These are phyloP conservation scores for Pelosia muscerda DNA, from an alignment of 2,888 invertebrate species.

Conservation along the genomic window DNA sequence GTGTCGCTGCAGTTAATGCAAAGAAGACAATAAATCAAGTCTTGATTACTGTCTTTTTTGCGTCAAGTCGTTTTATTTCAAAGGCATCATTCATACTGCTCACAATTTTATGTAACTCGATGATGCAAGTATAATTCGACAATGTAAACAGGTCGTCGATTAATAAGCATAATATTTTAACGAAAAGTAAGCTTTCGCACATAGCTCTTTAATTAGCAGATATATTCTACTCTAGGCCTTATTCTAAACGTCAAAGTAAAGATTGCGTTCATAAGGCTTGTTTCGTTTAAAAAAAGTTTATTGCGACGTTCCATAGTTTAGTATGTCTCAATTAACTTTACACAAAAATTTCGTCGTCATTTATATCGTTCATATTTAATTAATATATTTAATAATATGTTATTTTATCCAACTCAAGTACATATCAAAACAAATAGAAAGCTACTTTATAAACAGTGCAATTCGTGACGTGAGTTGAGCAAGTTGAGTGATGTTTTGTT, in stretches of 20 bases:
- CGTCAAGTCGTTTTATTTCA: too few species aligned
- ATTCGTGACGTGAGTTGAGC: not conserved
- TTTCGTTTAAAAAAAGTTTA: too few species aligned
- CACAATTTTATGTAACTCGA: too few species aligned
- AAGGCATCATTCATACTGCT: too few species aligned
- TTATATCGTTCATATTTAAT: too few species aligned
- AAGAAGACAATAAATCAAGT: too few species aligned
- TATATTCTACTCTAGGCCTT: not conserved
- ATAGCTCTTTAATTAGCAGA: not conserved
- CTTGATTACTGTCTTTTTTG: too few species aligned
- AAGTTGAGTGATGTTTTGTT: not conserved
- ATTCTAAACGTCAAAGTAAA: not conserved
- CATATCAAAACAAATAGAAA: not conserved
- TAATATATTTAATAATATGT: not conserved
- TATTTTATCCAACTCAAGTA: not conserved
- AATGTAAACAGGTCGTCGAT: not conserved
- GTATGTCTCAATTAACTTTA: too few species aligned
- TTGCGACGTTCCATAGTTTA: too few species aligned
- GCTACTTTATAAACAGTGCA: slow-evolving; percentile 1
- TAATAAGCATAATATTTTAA: not conserved
- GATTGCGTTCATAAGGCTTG: not conserved
- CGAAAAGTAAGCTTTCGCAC: not conserved
- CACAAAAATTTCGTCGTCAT: too few species aligned
- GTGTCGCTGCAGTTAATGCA: too few species aligned
- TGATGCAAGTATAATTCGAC: not conserved